Base-by-base conservation (phyloP, 2,888 invertebrate species). In the Temnothorax rugatulus region DNA sequence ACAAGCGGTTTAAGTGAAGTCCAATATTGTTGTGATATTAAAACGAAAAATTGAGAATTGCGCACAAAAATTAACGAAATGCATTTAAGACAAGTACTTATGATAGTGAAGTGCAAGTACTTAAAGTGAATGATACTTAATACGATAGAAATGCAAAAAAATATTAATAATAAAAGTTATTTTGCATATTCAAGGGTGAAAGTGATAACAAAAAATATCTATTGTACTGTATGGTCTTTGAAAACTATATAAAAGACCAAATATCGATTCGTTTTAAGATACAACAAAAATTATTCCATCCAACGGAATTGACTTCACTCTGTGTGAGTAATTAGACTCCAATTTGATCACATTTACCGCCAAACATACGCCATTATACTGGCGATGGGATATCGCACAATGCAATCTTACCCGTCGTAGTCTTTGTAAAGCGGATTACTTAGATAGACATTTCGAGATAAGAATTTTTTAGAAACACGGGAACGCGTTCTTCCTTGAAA, bases 391-490 rank as follows among this genome's bases (percentile, higher is more conserved):
- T 87, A 82, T 47, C 59, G 59, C 57, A 74, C 52, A 77, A 87
- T 68, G 68, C 54, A 84, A 86, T 84, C 83, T 88, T 87, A 68
- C 61, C 74, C 86, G 86, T 59, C n/a, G 5, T 79, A 81, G 38
- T 61, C 50, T 85, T 85, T 86, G 47, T 41, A 71, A 71, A 82
- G 47, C 82, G 76, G 52, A 87, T 84, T 85, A 68, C 69, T 69
- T 87, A 86, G 83, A 81, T 64, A 85, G 83, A 83, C 52, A 84
- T 90, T 88, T 85, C 73, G 73, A 75, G 79, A 87, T 44, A 84
- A 89, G 84, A 82, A 86, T 89, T 90, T 90, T 90, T 87, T 69
- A 84, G 82, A 86, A 82, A 83, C 57, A 64, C 54, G 44, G 59
- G 41, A 59, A 81, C 64, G 77, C 76, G 82, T 82, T 73, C 69